phyloP scores from a whole-genome alignment of 1,140 invertebrate species.

The Telenomus remus region DNA sequence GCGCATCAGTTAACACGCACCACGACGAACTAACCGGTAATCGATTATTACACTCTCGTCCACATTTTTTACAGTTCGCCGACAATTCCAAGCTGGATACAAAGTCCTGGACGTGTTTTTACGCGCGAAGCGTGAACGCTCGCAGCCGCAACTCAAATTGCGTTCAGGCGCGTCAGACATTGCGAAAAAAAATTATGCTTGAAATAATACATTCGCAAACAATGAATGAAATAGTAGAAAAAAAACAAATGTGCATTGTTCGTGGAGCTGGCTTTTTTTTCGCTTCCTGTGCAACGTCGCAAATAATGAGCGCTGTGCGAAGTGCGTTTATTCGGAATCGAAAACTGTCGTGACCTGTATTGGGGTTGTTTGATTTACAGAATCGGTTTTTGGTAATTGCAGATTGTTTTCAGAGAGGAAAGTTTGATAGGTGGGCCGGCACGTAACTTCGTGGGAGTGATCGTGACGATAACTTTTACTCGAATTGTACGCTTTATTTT shows the following conservation, averaged over 20 bases:
- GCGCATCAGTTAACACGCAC: conserved; percentile 64
- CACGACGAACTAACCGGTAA: conserved; percentile 64
- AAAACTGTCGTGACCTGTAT: conserved; percentile 45
- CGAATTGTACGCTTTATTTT: conserved; percentile 17
- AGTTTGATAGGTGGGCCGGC: conserved; percentile 26
- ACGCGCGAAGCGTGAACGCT: conserved; percentile 15
- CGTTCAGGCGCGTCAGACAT: conserved; percentile 4
- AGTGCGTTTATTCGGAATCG: conserved; percentile 29
- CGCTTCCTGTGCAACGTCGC: conserved; percentile 16
- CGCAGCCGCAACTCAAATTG: conserved; percentile 7
- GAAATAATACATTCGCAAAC: conserved; percentile 8
- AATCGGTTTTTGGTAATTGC: conserved; percentile 38
- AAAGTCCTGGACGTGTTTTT: conserved; percentile 31
- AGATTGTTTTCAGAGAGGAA: conserved; percentile 31
- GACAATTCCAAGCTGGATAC: conserved; percentile 39
- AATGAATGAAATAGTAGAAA: not conserved
- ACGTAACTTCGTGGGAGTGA: conserved; percentile 18
- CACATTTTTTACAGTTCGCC: conserved; percentile 66
- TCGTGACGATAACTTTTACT: conserved; percentile 33
- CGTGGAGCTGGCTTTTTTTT: conserved; percentile 6
- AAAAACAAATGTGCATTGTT: not conserved
- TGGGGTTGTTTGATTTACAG: conserved; percentile 44
- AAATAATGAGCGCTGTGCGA: conserved; percentile 26
- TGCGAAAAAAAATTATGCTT: conserved; percentile 20
- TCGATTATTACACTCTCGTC: conserved; percentile 65